Conservation (phyloP, 1,140 invertebrate genomes). For the Akabosia matsudoensis region DNA sequence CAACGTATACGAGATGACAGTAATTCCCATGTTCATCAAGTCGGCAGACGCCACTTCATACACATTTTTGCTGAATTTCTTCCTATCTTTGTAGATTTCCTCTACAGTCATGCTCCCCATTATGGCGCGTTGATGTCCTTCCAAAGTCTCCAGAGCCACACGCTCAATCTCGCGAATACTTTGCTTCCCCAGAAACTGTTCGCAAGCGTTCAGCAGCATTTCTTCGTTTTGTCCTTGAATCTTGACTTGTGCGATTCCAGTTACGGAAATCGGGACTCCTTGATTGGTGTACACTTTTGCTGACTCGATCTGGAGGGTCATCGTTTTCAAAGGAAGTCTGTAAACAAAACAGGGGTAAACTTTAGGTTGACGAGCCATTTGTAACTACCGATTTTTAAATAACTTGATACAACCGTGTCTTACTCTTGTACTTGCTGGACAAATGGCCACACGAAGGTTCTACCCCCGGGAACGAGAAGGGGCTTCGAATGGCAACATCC, state of each 20-base stretch:
- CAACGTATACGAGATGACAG: constrained; percentile 94
- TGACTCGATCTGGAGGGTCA: constrained; percentile 89
- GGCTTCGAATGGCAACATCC: constrained; percentile 90
- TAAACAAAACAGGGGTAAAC: not conserved
- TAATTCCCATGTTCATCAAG: constrained; percentile 96
- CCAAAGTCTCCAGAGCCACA: constrained; percentile 90
- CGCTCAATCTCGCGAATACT: constrained; percentile 80
- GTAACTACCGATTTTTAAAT: constrained; percentile 4
- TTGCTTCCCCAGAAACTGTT: constrained; percentile 73
- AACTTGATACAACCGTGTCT: too few relatives aligned
- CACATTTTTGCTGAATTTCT: constrained; percentile 97
- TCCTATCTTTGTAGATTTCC: constrained; percentile 98
- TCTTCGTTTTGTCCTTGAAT: constrained; percentile 96
- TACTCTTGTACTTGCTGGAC: constrained; percentile 93
- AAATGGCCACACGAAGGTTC: constrained; percentile 94
- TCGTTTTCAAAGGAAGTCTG: constrained; percentile 91
- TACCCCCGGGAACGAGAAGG: constrained; percentile 84
- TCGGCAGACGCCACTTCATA: constrained; percentile 93
- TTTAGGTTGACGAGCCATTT: not conserved
- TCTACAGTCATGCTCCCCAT: constrained; percentile 99
- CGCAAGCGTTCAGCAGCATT: constrained; percentile 92
- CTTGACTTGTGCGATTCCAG: constrained; percentile 96
- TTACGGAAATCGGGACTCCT: constrained; percentile 94
- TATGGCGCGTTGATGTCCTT: constrained; percentile 95
- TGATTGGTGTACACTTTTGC: constrained; percentile 90